Evolutionary conservation across 2,888 invertebrate species (phyloP).

Genomic region (Andrena camellia): DNA sequence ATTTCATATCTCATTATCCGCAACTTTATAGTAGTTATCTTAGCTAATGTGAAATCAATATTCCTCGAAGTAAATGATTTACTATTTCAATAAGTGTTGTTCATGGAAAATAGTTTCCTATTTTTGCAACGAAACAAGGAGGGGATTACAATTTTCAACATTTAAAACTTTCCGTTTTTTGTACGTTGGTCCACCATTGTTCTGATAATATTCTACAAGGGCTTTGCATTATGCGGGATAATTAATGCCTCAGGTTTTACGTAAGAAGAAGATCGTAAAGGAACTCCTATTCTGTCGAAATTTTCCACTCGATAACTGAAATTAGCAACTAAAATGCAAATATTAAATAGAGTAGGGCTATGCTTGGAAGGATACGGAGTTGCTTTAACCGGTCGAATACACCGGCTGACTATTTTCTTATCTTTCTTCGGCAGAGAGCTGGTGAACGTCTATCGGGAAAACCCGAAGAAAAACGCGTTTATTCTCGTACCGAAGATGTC

Average conservation of each 20-base stretch:
- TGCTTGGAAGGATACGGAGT: slow-evolving; percentile 18
- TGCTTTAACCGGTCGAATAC: neutral
- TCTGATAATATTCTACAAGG: no score
- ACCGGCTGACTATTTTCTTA: neutral
- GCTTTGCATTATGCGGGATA: neutral
- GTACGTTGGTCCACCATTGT: no score
- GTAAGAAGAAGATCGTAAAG: neutral
- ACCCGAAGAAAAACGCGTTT: slow-evolving; percentile 44
- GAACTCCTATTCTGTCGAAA: neutral
- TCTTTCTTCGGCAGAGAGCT: neutral
- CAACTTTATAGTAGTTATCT: no score
- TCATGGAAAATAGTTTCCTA: no score
- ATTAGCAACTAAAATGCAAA: slow-evolving; percentile 24
- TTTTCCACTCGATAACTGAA: neutral
- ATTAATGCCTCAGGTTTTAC: neutral
- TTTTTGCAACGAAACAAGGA: no score
- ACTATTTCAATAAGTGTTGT: no score
- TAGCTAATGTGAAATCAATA: no score
- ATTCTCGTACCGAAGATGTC: slow-evolving; percentile 59
- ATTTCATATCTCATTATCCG: no score
- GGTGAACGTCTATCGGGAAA: slow-evolving; percentile 29
- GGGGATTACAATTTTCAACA: no score
- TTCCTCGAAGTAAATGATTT: no score
- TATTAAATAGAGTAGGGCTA: slow-evolving; percentile 14
- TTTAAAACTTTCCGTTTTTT: no score